Evolutionary conservation across 2,797 vertebrate genomes (phyloP), one percentile per base, ranked within the genome.

Genomic region (Molothrus aeneus): DNA sequence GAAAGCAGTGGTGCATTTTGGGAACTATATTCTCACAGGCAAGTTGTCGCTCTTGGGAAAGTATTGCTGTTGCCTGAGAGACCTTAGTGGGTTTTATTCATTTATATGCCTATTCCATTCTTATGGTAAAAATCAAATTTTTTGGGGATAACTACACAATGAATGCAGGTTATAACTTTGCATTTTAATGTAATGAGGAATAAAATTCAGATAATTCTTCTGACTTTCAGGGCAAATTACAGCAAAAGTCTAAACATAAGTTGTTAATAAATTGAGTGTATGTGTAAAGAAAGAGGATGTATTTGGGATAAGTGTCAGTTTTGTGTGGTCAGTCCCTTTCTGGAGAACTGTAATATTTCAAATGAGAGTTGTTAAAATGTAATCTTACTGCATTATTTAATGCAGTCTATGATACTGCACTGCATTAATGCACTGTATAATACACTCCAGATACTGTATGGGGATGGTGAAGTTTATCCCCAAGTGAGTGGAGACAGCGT

Each of bases 401-500:
- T 34, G 42, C 48, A 56, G 42, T 43, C 42, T 43, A 11, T 50
- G 48, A 17, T 28, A 28, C 48, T 50, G 48, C 48, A 17, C 48
- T 42, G 40, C 40, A 42, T 42, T 26, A 28, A 50, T 50, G 48
- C 48, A 17, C 36, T 36, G 26, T 50, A 17, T 29, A 51, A 51
- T 51, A 17, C 50, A 17, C 26, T 16, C 9, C n/a, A 63, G 17
- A 32, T 12, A 21, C 25, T 61, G 1, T 29, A 17, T 22, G 17
- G 31, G 40, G 75, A 17, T 7, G 29, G 6, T 1, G 1, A 50
- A 50, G 26, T 79, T 87, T 34, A 88, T 6, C 32, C 82, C 22
- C 20, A 65, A 43, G 31, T 45, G 28, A 70, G 40, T 25, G 34
- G 57, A 70, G 29, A 7, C 45, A 66, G 11, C 0, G 0, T 65